Percentiles rank a stretch among this genome's conserved stretches.
Evolutionary conservation across 2,888 invertebrate genomes (phyloP).

Genomic region (Drosophila bunnanda): DNA sequence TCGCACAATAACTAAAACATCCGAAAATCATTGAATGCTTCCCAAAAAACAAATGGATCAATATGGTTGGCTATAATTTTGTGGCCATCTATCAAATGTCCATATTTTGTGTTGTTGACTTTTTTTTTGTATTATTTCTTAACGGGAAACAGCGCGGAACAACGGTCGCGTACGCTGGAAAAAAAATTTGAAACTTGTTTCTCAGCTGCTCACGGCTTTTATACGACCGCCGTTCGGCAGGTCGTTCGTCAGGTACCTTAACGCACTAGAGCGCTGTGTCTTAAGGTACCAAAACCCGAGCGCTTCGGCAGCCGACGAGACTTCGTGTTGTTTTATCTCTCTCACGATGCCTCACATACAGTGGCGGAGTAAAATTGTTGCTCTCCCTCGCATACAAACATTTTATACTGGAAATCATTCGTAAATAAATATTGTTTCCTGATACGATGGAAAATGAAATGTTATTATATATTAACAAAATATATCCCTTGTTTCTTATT

Average conservation of each 20-base stretch:
- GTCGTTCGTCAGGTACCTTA: not conserved
- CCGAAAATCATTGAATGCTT: slow-evolving; percentile 20
- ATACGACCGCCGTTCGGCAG: not conserved
- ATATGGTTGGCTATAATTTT: slow-evolving; percentile 5
- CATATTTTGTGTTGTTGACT: slow-evolving; percentile 26
- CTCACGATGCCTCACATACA: not conserved
- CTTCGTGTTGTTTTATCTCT: not conserved
- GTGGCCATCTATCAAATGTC: slow-evolving; percentile 19
- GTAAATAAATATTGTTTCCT: too few relatives aligned
- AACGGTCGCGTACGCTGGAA: not conserved
- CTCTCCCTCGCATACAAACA: too few relatives aligned
- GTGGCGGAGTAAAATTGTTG: too few relatives aligned
- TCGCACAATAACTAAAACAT: slow-evolving; percentile 18
- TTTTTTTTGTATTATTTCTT: slow-evolving; percentile 9
- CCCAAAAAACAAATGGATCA: slow-evolving; percentile 21
- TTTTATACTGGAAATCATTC: too few relatives aligned
- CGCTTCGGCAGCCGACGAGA: slow-evolving; percentile 2
- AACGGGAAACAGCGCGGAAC: slow-evolving; percentile 9
- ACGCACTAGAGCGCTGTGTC: not conserved
- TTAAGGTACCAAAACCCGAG: not conserved
- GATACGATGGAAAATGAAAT: too few relatives aligned
- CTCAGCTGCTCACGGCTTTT: slow-evolving; percentile 7
- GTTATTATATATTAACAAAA: too few relatives aligned
- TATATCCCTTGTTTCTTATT: too few relatives aligned
- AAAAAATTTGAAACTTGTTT: not conserved